These are phyloP conservation scores for Pseudorhombus dupliciocellatus DNA, from an alignment of 2,113 vertebrate genomes.

Conservation along the genomic window DNA sequence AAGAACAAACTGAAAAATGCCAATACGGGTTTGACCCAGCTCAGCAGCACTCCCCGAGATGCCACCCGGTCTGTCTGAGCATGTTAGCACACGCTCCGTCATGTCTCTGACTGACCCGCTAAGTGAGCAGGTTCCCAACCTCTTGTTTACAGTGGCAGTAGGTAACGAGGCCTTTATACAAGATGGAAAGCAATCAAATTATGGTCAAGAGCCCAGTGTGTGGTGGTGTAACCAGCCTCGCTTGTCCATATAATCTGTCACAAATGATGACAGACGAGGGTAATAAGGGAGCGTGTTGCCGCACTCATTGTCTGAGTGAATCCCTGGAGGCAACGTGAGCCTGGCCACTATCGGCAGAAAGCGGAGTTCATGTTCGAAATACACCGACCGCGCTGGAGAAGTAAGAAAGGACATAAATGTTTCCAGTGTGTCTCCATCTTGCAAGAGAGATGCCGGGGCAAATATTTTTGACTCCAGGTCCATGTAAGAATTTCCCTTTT, in stretches of 20 bases:
- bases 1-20: neutral
- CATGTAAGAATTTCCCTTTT: slow-evolving; percentile 15
- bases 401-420: slow-evolving; percentile 27
- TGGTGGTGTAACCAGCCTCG: slow-evolving; percentile 72
- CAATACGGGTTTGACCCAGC: neutral
- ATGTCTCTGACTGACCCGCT: slow-evolving; percentile 83
- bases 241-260: slow-evolving; percentile 75
- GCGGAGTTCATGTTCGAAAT: slow-evolving; percentile 9
- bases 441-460: neutral
- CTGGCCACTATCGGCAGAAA: slow-evolving; percentile 1
- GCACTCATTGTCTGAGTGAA: slow-evolving; percentile 40
- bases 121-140: slow-evolving; percentile 67
- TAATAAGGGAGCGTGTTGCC: slow-evolving; percentile 70
- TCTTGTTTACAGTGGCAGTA: slow-evolving; percentile 72
- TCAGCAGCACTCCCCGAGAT: slow-evolving; percentile 6
- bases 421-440: slow-evolving; percentile 14
- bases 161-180: slow-evolving; percentile 77
- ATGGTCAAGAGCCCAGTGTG: slow-evolving; percentile 77
- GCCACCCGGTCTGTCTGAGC: slow-evolving; percentile 55
- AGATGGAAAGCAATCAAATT: slow-evolving; percentile 80
- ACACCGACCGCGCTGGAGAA: slow-evolving; percentile 2
- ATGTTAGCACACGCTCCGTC: slow-evolving; percentile 60
- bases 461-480: slow-evolving; percentile 14
- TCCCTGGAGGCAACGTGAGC: slow-evolving; percentile 39
- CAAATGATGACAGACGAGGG: slow-evolving; percentile 76